Evolutionary conservation across 2,797 vertebrate species (phyloP).

Genomic region (Microhierax caerulescens): DNA sequence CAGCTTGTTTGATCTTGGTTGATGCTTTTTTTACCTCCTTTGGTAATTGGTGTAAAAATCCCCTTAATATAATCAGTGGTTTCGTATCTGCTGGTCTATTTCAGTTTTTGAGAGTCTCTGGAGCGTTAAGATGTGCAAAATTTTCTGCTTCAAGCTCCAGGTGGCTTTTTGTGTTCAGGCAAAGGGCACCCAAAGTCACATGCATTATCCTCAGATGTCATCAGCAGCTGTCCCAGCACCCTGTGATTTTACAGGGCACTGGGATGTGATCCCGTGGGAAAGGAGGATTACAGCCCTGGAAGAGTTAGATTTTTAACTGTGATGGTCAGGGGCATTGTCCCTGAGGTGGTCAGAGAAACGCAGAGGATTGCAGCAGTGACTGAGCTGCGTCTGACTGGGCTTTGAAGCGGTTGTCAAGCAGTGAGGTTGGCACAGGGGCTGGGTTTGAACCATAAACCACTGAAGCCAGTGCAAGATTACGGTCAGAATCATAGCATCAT

Average conservation of each 20-base stretch:
- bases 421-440: background rate
- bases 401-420: background rate
- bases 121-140: background rate
- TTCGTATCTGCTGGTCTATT: background rate
- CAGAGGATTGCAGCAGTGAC: background rate
- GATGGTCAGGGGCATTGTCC: background rate
- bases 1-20: slow-evolving; percentile 10
- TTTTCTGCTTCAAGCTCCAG: background rate
- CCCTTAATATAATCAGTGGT: background rate
- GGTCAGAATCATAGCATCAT: background rate
- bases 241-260: background rate
- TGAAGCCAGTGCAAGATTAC: background rate
- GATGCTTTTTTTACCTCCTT: background rate
- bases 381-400: background rate
- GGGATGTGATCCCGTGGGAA: background rate
- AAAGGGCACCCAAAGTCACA: background rate
- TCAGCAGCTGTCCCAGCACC: background rate
- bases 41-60: background rate
- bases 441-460: background rate
- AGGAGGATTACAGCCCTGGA: background rate
- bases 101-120: background rate
- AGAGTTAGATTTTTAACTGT: background rate
- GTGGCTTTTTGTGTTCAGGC: background rate
- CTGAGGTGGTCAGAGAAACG: background rate
- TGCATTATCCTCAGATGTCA: background rate